Evolutionary conservation across 2,888 invertebrate genomes (phyloP).

Genomic region (Lordiphosa andalusiaca): DNA sequence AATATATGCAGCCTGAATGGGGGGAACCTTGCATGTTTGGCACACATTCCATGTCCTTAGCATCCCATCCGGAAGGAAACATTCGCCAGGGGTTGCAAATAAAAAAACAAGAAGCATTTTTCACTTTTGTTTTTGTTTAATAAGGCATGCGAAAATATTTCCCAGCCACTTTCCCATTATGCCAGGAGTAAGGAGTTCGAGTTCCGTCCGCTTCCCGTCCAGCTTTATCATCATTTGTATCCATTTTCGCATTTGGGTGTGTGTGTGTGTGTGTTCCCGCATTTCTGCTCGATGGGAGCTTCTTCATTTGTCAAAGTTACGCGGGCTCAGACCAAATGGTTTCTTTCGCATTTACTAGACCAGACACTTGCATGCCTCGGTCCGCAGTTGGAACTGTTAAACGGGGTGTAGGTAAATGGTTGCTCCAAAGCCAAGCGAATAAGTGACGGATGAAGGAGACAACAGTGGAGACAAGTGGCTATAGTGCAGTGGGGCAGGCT

Average conservation of each 20-base stretch:
- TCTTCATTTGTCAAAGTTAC: conserved; percentile 71
- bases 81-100: conserved; percentile 47
- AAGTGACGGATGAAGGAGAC: neutral
- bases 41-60: conserved; percentile 58
- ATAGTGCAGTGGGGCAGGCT: conserved; percentile 18
- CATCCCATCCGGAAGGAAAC: conserved; percentile 60
- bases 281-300: conserved; percentile 34
- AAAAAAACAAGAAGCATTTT: conserved; percentile 42
- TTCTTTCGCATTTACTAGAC: conserved; percentile 22
- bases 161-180: conserved; percentile 35
- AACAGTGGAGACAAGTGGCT: conserved; percentile 11
- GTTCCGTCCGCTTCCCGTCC: conserved; percentile 3
- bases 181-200: conserved; percentile 12
- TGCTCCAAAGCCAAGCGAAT: neutral
- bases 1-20: conserved; percentile 35
- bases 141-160: conserved; percentile 70
- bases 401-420: too few species aligned
- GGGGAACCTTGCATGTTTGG: conserved; percentile 62
- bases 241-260: conserved; percentile 65
- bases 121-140: conserved; percentile 66
- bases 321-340: conserved; percentile 50
- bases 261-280: conserved; percentile 45
- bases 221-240: conserved; percentile 64
- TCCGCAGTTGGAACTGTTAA: conserved; percentile 17
- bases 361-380: conserved; percentile 40